phyloP scores from a whole-genome alignment of 2,797 vertebrate genomes.

The Limosa lapponica region DNA sequence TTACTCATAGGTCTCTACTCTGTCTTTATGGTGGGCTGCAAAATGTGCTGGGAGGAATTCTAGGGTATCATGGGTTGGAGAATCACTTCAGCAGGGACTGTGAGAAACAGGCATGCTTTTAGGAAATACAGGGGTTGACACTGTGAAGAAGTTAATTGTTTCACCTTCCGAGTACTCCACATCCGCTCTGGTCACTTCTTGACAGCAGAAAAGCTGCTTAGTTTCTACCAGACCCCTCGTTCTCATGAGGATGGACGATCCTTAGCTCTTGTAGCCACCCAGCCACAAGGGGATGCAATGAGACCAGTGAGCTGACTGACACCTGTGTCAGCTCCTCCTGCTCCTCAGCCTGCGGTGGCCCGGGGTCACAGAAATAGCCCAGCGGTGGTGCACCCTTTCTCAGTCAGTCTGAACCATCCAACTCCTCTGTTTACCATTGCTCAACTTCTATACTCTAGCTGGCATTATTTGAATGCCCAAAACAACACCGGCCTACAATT shows the following conservation, averaged over 20 bases:
- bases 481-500: not conserved
- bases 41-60: not conserved
- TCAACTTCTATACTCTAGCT: not conserved
- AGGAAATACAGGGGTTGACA: not conserved
- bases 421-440: not conserved
- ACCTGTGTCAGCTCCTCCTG: not conserved
- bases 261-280: not conserved
- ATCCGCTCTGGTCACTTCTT: not conserved
- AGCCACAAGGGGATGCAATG: constrained; percentile 46
- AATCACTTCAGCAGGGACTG: not conserved
- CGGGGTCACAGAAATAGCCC: not conserved
- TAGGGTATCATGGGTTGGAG: not conserved
- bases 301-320: not conserved
- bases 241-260: not conserved
- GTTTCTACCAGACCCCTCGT: not conserved
- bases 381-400: not conserved
- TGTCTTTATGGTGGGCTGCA: not conserved
- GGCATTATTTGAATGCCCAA: not conserved
- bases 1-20: not conserved
- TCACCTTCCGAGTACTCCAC: not conserved
- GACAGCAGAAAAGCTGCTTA: not conserved
- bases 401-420: not conserved
- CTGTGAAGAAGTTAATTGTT: not conserved
- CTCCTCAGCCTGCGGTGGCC: not conserved
- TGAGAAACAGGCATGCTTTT: not conserved